A percentile compares a stretch with the other conserved stretches of the same genome.
Evolutionary conservation across 2,888 invertebrate species (phyloP).

Genomic region (Sturmia bella): DNA sequence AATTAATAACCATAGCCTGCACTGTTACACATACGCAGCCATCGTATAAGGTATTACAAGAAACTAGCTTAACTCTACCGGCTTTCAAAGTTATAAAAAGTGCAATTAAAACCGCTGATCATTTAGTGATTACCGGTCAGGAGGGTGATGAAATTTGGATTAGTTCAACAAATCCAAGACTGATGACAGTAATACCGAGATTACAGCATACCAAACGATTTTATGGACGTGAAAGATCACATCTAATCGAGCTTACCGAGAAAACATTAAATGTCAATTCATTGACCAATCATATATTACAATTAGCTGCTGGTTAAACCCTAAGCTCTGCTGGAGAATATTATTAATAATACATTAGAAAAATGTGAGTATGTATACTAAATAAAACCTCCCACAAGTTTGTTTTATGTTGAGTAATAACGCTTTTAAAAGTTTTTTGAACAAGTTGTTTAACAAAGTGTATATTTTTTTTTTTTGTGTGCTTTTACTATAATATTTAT

Average conservation of each 20-base stretch:
- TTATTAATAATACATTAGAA: background rate
- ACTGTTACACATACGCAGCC: constrained; percentile 77
- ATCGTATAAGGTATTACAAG: constrained; percentile 77
- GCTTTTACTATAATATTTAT: no score
- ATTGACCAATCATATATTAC: constrained; percentile 77
- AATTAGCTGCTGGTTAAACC: constrained; percentile 73
- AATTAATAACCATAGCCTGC: constrained; percentile 78
- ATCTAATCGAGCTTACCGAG: constrained; percentile 76
- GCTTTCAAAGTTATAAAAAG: constrained; percentile 74
- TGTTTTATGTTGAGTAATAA: background rate
- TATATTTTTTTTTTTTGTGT: no score
- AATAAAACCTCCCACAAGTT: background rate
- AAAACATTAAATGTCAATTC: constrained; percentile 76
- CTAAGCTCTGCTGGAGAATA: constrained; percentile 14
- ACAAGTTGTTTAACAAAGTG: no score
- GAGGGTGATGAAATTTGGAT: constrained; percentile 79
- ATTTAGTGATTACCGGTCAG: constrained; percentile 75
- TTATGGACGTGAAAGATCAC: constrained; percentile 77
- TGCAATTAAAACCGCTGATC: constrained; percentile 77
- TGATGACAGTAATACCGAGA: constrained; percentile 73
- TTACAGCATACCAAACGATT: constrained; percentile 73
- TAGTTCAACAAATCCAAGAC: constrained; percentile 75
- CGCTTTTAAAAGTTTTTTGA: background rate
- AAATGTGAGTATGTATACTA: constrained; percentile 11
- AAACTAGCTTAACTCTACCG: constrained; percentile 75